Conservation (phyloP, 2,113 vertebrate genomes). For the Hepsetus odoe region DNA sequence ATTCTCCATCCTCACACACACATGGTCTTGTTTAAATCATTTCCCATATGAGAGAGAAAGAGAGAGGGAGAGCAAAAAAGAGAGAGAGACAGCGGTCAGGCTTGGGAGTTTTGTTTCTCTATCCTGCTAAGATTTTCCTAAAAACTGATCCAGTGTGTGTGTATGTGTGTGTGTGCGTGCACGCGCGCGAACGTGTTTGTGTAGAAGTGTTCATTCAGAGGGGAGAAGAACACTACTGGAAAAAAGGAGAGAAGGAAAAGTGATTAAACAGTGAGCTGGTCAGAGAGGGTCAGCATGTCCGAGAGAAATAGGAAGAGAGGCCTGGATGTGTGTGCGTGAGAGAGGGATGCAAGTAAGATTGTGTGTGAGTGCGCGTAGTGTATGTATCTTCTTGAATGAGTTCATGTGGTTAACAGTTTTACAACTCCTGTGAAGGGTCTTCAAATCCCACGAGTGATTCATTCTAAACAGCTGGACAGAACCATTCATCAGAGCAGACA, state of each 20-base stretch:
- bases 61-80: slow-evolving; percentile 1
- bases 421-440: slow-evolving; percentile 65
- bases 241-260: neutral
- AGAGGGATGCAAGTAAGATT: slow-evolving; percentile 1
- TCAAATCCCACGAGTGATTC: slow-evolving; percentile 71
- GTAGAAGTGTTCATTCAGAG: neutral
- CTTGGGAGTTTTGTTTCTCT: slow-evolving; percentile 52
- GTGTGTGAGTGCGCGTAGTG: slow-evolving; percentile 39
- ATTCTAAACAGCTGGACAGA: slow-evolving; percentile 73
- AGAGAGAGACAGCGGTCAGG: slow-evolving; percentile 5
- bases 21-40: slow-evolving; percentile 71
- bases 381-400: slow-evolving; percentile 39
- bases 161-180: slow-evolving; percentile 26
- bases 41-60: slow-evolving; percentile 53
- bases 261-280: neutral
- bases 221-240: neutral
- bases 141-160: slow-evolving; percentile 54
- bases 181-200: neutral
- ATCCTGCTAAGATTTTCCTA: slow-evolving; percentile 57
- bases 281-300: slow-evolving; percentile 6
- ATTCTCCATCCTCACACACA: slow-evolving; percentile 68
- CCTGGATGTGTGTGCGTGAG: slow-evolving; percentile 14
- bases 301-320: neutral
- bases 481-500: slow-evolving; percentile 68
- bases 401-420: slow-evolving; percentile 55